Conservation (phyloP, 2,797 vertebrate species). For the Acanthurus leucopareius region DNA sequence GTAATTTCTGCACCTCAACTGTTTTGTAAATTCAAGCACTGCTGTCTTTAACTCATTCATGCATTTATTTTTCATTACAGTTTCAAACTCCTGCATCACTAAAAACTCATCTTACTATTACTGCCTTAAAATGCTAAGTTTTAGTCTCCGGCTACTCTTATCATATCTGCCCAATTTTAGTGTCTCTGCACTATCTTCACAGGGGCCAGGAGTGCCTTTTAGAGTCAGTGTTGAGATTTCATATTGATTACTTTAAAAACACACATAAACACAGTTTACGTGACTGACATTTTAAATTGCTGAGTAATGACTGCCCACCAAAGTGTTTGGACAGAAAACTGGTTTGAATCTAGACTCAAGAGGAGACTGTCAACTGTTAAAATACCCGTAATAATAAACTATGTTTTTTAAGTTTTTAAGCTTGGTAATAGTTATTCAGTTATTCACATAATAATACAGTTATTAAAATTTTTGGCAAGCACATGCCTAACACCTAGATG, state of each 20-base stretch:
- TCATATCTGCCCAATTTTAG: slow-evolving; percentile 19
- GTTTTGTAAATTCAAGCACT: background rate
- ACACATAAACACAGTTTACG: slow-evolving; percentile 27
- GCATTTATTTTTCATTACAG: background rate
- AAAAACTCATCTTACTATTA: background rate
- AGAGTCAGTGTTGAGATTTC: slow-evolving; percentile 32
- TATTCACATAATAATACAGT: background rate
- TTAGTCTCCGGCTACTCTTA: slow-evolving; percentile 5
- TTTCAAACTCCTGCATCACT: background rate
- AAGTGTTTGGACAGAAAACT: slow-evolving; percentile 15
- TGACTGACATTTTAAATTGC: slow-evolving; percentile 49
- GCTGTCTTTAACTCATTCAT: background rate
- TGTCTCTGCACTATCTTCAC: slow-evolving; percentile 19
- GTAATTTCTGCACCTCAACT: background rate
- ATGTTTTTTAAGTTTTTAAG: background rate
- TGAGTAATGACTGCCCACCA: slow-evolving; percentile 18
- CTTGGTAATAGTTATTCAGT: background rate
- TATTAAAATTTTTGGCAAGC: background rate
- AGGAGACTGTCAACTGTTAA: background rate
- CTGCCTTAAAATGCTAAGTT: background rate
- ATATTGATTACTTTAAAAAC: slow-evolving; percentile 56
- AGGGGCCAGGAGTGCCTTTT: slow-evolving; percentile 36
- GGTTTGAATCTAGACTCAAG: background rate
- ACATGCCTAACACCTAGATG: too few relatives aligned
- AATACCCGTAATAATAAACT: background rate